Conservation (phyloP, 2,797 vertebrate genomes). For the Sarcophilus harrisii region DNA sequence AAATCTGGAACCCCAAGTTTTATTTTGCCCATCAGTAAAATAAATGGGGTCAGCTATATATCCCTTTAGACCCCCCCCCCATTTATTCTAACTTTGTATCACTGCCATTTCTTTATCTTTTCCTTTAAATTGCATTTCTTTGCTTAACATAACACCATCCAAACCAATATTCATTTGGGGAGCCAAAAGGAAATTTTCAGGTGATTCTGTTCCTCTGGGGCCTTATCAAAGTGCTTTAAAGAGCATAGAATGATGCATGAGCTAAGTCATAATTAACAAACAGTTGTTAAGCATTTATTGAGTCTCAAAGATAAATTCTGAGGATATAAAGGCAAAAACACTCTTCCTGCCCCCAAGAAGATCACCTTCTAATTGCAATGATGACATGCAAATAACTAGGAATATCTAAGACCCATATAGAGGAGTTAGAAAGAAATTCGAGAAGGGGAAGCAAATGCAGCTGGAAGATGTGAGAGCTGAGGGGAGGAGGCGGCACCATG, state of each 20-base stretch:
- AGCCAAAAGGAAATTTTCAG: not conserved
- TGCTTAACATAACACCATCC: not conserved
- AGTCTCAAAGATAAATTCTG: not conserved
- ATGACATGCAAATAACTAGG: not conserved
- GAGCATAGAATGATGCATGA: not conserved
- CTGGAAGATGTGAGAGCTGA: not conserved
- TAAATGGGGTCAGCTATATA: not conserved
- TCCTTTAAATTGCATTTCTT: not conserved
- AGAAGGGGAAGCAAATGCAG: not conserved
- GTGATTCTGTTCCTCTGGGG: not conserved
- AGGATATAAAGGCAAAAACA: not conserved
- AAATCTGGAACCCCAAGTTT: not conserved
- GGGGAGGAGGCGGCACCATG: not conserved
- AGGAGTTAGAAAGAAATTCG: not conserved
- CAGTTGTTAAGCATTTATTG: not conserved
- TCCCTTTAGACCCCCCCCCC: not conserved
- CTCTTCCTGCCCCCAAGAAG: not conserved
- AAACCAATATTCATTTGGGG: not conserved
- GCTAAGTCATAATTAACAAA: not conserved
- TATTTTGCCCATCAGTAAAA: constrained; percentile 24
- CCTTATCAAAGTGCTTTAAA: not conserved
- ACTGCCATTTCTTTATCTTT: not conserved
- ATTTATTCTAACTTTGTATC: not conserved
- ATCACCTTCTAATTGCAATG: not conserved
- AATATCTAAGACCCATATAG: not conserved